A percentile compares a stretch with the other conserved stretches of the same genome.
Evolutionary conservation across 2,113 vertebrate species (phyloP).

Genomic region (Trochalopteron elliotii): DNA sequence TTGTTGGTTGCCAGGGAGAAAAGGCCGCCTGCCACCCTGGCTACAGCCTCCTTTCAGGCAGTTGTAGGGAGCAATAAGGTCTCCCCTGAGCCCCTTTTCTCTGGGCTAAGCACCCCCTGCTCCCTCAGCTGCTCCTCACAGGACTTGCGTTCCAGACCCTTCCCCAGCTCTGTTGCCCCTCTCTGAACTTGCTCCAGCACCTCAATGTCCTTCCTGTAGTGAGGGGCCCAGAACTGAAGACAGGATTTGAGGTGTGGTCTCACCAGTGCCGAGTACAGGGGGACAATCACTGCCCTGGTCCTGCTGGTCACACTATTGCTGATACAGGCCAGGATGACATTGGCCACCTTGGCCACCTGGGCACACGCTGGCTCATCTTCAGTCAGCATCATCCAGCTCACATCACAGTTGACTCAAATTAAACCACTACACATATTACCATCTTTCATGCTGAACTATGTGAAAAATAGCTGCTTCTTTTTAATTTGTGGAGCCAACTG

Average conservation of each 20-base stretch:
- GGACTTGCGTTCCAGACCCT: background rate
- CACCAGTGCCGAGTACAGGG: rapidly evolving
- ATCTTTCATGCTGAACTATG: background rate
- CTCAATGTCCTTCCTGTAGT: background rate
- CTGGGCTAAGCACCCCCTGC: background rate
- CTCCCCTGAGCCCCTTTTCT: background rate
- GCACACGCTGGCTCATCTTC: background rate
- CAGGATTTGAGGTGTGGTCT: background rate
- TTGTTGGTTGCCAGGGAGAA: rapidly evolving
- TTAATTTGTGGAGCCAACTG: background rate
- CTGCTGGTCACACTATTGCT: background rate
- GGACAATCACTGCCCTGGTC: rapidly evolving
- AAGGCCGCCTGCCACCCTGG: background rate
- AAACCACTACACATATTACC: background rate
- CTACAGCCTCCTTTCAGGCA: background rate
- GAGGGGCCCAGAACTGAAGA: background rate
- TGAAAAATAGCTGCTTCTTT: background rate
- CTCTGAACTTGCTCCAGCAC: rapidly evolving
- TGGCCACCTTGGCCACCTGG: background rate
- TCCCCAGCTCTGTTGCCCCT: rapidly evolving
- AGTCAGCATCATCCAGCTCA: background rate
- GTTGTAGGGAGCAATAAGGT: background rate
- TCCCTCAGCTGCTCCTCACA: background rate
- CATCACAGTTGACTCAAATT: background rate
- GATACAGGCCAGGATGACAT: background rate